Evolutionary conservation across 2,888 invertebrate species (phyloP), one percentile per base, ranked within the genome.

Genomic region (Synanthedon andrenaeformis): DNA sequence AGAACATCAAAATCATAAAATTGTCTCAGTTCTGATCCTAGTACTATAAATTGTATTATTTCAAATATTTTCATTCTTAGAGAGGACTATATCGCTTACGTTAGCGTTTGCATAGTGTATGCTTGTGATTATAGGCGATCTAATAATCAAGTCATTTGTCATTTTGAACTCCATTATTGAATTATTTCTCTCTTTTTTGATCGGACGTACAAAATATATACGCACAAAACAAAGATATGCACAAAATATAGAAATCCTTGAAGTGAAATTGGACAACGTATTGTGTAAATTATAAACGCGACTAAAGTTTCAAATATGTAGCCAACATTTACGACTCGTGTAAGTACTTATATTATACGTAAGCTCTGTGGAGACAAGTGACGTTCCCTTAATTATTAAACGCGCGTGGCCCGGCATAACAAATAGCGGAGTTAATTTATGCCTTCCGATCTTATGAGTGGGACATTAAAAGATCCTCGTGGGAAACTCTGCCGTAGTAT

Each of bases 381-480:
- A 62, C 61, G 58, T 53, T 41, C 54, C 61, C 59, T 60, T 59
- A 62, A 63, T 64, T 64, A 61, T 58, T 61, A 59, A 58, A 61
- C 62, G 69, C 64, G 69, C 74, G 70, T 75, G 74, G 72, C 64
- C 60, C 55, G 58, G 79, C 76, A 82, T 80, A 79, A 77, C 74
- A 74, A 82, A 81, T 70, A 73, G 71, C 72, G 58, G 57, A 66
- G 66, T 73, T 79, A 76, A 82, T 77, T 79, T 78, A 79, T 77
- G 74, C 72, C 65, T 73, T 73, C 70, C 72, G 72, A 75, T 75
- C 75, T 76, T 76, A 76, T 71, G 74, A 80, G 76, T 74, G 68
- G 66, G 67, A 73, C 75, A 74, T 78, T 79, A 75, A 76, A 76
- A 76, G 70, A 71, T 77, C 70, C 77, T 76, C 72, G 67, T 67